Evolutionary conservation across 2,888 invertebrate genomes (phyloP).

Genomic region (Pristionchus fissidentatus): DNA sequence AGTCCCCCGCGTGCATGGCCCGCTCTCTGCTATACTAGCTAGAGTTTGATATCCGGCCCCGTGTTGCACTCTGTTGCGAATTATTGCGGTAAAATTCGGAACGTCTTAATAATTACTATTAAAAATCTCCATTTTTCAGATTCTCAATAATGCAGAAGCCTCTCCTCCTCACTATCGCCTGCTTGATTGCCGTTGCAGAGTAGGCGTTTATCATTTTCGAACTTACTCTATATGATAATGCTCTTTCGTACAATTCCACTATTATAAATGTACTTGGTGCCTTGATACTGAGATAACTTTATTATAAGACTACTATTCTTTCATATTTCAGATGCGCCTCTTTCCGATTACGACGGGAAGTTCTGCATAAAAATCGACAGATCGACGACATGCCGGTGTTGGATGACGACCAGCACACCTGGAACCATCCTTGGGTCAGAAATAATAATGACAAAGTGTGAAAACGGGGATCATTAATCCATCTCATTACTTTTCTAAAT

Average conservation of each 20-base stretch:
- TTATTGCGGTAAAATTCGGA: no score
- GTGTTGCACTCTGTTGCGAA: no score
- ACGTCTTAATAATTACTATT: no score
- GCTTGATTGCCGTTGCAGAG: background rate
- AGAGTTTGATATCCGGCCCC: no score
- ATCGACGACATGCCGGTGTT: background rate
- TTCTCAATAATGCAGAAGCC: background rate
- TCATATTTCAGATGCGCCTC: background rate
- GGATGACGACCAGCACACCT: background rate
- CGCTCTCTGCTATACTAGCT: no score
- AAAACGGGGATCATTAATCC: background rate
- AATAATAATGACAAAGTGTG: background rate
- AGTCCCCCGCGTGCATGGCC: background rate
- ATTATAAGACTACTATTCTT: background rate
- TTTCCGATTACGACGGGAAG: background rate
- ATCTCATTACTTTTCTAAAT: background rate
- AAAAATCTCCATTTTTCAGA: background rate
- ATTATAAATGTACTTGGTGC: no score
- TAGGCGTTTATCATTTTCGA: background rate
- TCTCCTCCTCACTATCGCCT: background rate
- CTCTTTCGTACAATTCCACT: no score
- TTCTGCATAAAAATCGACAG: background rate
- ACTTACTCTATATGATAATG: no score
- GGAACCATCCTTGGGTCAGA: conserved; percentile 20
- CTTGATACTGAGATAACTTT: background rate